Evolutionary conservation across 2,888 invertebrate genomes (phyloP).

Genomic region (Chirona hameri): DNA sequence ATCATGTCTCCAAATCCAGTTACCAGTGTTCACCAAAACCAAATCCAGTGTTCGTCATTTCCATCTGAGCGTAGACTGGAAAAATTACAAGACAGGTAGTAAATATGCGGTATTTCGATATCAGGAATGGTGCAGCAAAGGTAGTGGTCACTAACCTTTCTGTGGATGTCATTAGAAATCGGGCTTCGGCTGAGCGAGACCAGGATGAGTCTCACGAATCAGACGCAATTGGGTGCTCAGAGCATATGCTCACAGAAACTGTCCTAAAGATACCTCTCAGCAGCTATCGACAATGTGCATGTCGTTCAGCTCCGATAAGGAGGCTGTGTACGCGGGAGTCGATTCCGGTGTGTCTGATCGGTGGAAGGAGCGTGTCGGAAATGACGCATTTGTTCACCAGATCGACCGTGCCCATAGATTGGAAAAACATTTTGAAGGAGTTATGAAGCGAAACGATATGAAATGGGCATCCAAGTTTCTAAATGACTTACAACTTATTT

Average conservation of each 20-base stretch:
- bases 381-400: not conserved
- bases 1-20: not conserved
- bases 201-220: not conserved
- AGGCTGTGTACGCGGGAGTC: not conserved
- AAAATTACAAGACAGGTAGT: not conserved
- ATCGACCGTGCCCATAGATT: not conserved
- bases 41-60: too few relatives aligned
- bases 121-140: not conserved
- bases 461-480: not conserved
- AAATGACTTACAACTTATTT: not conserved
- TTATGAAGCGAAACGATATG: not conserved
- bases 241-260: not conserved
- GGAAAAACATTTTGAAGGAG: not conserved
- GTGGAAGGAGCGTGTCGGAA: not conserved
- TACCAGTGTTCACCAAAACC: not conserved
- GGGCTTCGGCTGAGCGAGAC: not conserved
- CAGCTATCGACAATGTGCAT: not conserved
- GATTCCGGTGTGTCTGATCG: not conserved
- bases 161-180: not conserved
- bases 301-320: not conserved
- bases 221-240: not conserved
- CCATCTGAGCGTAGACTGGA: not conserved
- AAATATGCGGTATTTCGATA: not conserved
- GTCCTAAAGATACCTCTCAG: not conserved
- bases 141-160: not conserved